phyloP scores from a whole-genome alignment of 2,113 vertebrate species.

The Phylloscopus trochilus region DNA sequence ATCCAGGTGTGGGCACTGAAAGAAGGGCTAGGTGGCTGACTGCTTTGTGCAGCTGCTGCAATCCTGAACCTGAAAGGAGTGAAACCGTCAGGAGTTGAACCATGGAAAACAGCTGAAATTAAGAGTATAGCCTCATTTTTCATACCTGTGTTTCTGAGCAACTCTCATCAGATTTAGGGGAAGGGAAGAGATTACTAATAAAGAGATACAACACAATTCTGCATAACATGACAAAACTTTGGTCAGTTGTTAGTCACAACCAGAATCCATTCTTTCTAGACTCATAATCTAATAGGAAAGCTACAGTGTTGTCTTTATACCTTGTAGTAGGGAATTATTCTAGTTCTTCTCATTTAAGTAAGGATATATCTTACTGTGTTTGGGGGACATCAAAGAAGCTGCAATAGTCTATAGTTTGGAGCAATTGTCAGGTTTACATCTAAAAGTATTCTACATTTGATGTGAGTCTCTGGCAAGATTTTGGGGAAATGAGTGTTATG shows the following conservation, averaged over 20 bases:
- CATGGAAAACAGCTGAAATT: neutral
- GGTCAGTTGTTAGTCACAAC: neutral
- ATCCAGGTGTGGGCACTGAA: neutral
- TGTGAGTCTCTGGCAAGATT: neutral
- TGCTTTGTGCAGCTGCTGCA: neutral
- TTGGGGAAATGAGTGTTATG: neutral
- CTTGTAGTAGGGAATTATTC: neutral
- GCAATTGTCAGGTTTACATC: neutral
- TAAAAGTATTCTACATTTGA: neutral
- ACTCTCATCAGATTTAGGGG: neutral
- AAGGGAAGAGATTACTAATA: neutral
- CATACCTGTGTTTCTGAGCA: neutral
- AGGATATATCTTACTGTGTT: neutral
- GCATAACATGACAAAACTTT: fast-evolving
- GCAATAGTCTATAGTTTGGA: neutral
- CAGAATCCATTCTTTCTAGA: neutral
- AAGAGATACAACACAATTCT: neutral
- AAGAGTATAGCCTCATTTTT: neutral
- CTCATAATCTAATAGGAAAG: neutral
- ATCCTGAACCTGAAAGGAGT: neutral
- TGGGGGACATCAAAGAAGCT: neutral
- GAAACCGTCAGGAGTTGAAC: neutral
- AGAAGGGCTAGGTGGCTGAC: neutral
- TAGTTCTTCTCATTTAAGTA: neutral
- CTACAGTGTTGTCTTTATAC: neutral